Evolutionary conservation across 2,797 vertebrate genomes (phyloP).

Genomic region (Platyrinchus mystaceus): DNA sequence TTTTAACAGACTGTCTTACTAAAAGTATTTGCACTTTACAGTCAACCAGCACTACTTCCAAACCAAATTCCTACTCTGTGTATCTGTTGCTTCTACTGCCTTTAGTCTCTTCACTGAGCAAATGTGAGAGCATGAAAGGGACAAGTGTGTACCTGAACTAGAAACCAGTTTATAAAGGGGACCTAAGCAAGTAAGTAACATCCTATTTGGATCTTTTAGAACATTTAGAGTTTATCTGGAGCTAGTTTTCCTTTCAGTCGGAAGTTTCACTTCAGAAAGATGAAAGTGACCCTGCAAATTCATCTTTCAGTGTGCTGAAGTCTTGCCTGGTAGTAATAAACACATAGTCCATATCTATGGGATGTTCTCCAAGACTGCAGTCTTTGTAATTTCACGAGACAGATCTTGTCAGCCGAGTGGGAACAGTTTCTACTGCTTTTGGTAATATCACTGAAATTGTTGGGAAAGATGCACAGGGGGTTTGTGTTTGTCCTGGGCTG

Average conservation of each 20-base stretch:
- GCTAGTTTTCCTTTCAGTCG: not conserved
- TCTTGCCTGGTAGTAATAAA: not conserved
- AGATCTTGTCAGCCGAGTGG: not conserved
- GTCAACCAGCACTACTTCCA: not conserved
- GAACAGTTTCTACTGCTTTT: not conserved
- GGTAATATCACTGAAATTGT: not conserved
- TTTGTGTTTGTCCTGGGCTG: not conserved
- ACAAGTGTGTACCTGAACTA: not conserved
- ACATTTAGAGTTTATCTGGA: not conserved
- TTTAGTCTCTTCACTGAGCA: not conserved
- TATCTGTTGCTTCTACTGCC: not conserved
- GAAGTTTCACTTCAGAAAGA: not conserved
- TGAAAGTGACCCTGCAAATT: not conserved
- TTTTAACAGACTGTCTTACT: not conserved
- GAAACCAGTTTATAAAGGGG: not conserved
- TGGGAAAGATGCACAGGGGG: not conserved
- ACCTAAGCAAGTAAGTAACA: not conserved
- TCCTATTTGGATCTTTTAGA: not conserved
- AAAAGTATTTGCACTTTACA: not conserved
- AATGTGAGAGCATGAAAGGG: not conserved
- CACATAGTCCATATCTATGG: not conserved
- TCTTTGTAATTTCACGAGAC: not conserved
- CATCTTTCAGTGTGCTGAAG: not conserved
- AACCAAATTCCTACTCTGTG: rapidly evolving
- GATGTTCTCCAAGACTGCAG: not conserved